Percentiles rank a stretch among this genome's conserved stretches.
These are phyloP conservation scores for Tachycineta bicolor DNA, from an alignment of 2,113 vertebrate species.

Conservation along the genomic window DNA sequence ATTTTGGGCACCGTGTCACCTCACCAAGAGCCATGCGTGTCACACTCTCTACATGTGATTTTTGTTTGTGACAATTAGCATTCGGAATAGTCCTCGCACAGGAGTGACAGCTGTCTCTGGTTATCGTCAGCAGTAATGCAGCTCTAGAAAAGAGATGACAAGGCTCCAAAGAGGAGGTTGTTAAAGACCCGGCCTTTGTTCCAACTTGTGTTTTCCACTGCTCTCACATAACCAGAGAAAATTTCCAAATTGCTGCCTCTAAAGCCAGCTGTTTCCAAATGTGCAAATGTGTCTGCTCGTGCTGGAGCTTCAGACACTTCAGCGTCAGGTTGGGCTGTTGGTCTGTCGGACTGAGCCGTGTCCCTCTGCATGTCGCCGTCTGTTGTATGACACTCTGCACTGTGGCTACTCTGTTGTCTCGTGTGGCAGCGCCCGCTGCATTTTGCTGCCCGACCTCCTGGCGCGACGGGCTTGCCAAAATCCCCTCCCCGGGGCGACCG, in stretches of 20 bases:
- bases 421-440: constrained; percentile 27
- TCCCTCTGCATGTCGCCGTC: constrained; percentile 64
- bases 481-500: neutral
- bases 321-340: constrained; percentile 56
- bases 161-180: constrained; percentile 28
- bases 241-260: constrained; percentile 22
- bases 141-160: neutral
- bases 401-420: constrained; percentile 66
- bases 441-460: constrained; percentile 30
- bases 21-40: constrained; percentile 79
- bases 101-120: constrained; percentile 57
- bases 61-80: constrained; percentile 77
- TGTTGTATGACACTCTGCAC: constrained; percentile 62
- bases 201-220: neutral
- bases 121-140: neutral
- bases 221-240: constrained; percentile 41
- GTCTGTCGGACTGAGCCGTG: constrained; percentile 61
- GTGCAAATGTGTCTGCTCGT: constrained; percentile 34
- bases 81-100: constrained; percentile 62
- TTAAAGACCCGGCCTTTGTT: constrained; percentile 32
- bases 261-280: constrained; percentile 45
- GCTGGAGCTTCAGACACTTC: constrained; percentile 49
- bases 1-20: constrained; percentile 75
- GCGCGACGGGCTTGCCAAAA: neutral
- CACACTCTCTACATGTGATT: constrained; percentile 79